phyloP scores from a whole-genome alignment of 2,797 vertebrate genomes.

The Syngnathus rostellatus region DNA sequence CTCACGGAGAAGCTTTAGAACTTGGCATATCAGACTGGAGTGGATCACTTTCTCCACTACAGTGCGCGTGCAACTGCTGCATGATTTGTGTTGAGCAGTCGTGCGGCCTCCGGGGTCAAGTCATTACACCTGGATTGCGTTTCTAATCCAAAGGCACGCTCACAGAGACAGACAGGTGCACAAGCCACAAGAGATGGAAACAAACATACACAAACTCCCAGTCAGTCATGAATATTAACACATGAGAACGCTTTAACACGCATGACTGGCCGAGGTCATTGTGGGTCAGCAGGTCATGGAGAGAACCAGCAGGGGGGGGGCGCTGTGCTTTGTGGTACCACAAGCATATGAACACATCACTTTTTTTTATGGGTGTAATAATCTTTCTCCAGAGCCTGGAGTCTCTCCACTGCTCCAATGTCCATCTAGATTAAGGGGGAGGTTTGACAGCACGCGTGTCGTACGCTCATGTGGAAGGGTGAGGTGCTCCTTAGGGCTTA shows the following conservation, averaged over 20 bases:
- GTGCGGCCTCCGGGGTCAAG: slow-evolving; percentile 19
- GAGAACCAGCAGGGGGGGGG: slow-evolving; percentile 22
- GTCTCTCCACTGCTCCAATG: slow-evolving; percentile 46
- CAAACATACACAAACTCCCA: slow-evolving; percentile 9
- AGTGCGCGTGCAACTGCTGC: slow-evolving; percentile 12
- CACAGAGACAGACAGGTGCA: slow-evolving; percentile 9
- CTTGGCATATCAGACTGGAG: slow-evolving; percentile 14
- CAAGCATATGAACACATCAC: slow-evolving; percentile 62
- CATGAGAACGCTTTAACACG: slow-evolving; percentile 35
- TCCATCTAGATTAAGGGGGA: slow-evolving; percentile 57
- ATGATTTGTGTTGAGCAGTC: slow-evolving; percentile 22
- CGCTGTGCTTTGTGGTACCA: slow-evolving; percentile 50
- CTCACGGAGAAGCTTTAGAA: slow-evolving; percentile 26
- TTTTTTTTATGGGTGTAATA: slow-evolving; percentile 68
- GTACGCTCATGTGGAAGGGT: slow-evolving; percentile 55
- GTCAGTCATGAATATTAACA: slow-evolving; percentile 40
- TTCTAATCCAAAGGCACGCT: slow-evolving; percentile 12
- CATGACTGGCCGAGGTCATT: slow-evolving; percentile 46
- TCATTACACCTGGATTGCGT: slow-evolving; percentile 22
- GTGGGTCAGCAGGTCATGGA: slow-evolving; percentile 45
- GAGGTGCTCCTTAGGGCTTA: slow-evolving; percentile 5
- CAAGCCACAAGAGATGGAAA: slow-evolving; percentile 13
- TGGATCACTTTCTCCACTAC: slow-evolving; percentile 12
- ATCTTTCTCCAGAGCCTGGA: slow-evolving; percentile 57
- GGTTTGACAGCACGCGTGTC: slow-evolving; percentile 52